Base-by-base conservation (phyloP, 2,797 vertebrate genomes). In the Acropternis orthonyx region DNA sequence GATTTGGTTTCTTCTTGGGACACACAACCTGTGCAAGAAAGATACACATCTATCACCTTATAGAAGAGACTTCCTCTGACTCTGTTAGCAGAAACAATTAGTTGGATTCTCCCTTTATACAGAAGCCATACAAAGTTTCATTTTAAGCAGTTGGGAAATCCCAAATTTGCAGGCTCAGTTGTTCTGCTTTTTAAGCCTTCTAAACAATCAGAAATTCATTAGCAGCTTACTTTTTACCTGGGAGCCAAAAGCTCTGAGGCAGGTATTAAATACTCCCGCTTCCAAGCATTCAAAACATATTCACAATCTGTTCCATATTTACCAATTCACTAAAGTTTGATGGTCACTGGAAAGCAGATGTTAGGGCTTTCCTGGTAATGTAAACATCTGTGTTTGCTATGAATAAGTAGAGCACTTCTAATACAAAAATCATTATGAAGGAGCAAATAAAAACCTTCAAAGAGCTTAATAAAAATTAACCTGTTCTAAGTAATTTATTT, bases 401-500 rank as follows among this genome's bases (percentile, higher is more conserved):
- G 52, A 74, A 62, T 27, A 91, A 81, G 43, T 26, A 66, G 34
- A 68, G 32, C 24, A 85, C 26, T 93, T 85, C 68, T 93, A 76
- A 73, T 48, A 76, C 19, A 87, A 77, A 93, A 89, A 78, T 27
- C 13, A 24, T 63, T 65, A 61, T 11, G 17, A 88, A 71, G 18
- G 49, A 76, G 49, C 0, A 0, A 82, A 78, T 75, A 14, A 74
- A 71, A 81, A 63, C 11, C 63, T 92, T 95, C 85, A 96, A 96
- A 94, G 77, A 72, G 66, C 61, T 66, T 65, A n/a, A 80, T 68
- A 89, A 93, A 95, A 82, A 94, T 90, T 92, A 96, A 95, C 54
- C 58, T 85, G 16, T 43, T 88, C 15, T 75, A 90, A 90, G 28
- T 37, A 88, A 93, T 27, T 16, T 24, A 36, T 59, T 96, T 95